Conservation (phyloP, 2,797 vertebrate species). For the Epinephelus coioides region DNA sequence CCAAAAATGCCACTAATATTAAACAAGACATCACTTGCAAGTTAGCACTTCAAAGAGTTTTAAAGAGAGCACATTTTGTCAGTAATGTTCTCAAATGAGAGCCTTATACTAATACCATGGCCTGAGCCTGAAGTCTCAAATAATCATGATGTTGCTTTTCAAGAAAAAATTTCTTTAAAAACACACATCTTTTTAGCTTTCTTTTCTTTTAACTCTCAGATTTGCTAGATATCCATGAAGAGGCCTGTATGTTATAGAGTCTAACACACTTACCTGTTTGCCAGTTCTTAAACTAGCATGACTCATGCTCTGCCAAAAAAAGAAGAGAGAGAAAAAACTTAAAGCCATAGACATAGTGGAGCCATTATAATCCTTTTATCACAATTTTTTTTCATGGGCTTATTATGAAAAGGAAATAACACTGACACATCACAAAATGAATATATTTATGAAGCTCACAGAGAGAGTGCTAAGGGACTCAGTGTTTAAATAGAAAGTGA, state of each 20-base stretch:
- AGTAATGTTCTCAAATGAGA: background rate
- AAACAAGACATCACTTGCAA: background rate
- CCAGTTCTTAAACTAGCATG: constrained; percentile 23
- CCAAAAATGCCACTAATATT: background rate
- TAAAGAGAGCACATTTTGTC: background rate
- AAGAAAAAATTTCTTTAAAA: background rate
- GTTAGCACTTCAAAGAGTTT: background rate
- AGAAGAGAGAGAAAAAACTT: constrained; percentile 16
- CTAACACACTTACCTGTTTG: constrained; percentile 39
- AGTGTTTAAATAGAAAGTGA: constrained; percentile 1
- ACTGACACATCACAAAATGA: constrained; percentile 9
- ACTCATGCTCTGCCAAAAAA: constrained; percentile 28
- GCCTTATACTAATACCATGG: background rate
- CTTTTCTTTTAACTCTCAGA: background rate
- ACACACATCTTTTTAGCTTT: background rate
- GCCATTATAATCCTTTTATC: constrained; percentile 34
- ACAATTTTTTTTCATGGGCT: constrained; percentile 13
- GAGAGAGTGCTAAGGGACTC: background rate
- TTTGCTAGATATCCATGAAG: background rate
- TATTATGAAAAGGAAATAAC: constrained; percentile 39
- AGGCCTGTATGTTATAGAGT: background rate
- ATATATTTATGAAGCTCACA: constrained; percentile 1
- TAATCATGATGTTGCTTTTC: background rate
- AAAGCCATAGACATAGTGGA: background rate
- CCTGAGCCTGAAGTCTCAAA: background rate